Conservation (phyloP, 2,113 vertebrate species). For the Myotis lucifugus region DNA sequence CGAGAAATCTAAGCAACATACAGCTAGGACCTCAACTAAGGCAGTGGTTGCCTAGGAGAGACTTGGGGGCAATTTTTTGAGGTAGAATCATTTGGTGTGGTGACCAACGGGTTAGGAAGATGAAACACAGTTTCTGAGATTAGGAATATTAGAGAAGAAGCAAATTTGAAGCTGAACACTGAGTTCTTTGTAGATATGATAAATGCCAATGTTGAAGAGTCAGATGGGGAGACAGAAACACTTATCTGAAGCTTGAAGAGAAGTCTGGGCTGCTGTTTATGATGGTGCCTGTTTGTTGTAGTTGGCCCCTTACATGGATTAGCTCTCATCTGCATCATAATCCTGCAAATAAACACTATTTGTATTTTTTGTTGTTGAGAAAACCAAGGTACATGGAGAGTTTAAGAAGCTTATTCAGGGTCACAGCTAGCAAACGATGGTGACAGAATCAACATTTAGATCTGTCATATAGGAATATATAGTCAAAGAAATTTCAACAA, state of each 20-base stretch:
- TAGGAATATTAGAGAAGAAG: neutral
- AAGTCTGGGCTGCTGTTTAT: neutral
- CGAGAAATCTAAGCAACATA: neutral
- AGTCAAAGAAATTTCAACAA: neutral
- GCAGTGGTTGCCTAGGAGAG: neutral
- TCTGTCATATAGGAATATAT: neutral
- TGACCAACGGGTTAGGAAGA: neutral
- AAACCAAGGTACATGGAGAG: neutral
- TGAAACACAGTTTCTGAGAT: neutral
- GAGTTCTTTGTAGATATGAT: neutral
- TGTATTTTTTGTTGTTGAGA: neutral
- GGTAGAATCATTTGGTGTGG: neutral
- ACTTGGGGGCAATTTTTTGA: neutral
- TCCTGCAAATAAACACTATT: neutral
- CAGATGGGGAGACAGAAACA: neutral
- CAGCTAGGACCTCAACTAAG: neutral
- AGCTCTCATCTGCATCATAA: neutral
- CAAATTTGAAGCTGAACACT: neutral
- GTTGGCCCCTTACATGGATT: neutral
- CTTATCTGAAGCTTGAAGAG: neutral
- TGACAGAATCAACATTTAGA: constrained; percentile 22
- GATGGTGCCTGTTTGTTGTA: neutral
- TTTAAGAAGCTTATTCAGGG: neutral
- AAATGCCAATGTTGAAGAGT: neutral
- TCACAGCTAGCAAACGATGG: neutral